These are phyloP conservation scores for Sminthurides bifidus DNA, from an alignment of 1,140 invertebrate genomes.

Conservation along the genomic window DNA sequence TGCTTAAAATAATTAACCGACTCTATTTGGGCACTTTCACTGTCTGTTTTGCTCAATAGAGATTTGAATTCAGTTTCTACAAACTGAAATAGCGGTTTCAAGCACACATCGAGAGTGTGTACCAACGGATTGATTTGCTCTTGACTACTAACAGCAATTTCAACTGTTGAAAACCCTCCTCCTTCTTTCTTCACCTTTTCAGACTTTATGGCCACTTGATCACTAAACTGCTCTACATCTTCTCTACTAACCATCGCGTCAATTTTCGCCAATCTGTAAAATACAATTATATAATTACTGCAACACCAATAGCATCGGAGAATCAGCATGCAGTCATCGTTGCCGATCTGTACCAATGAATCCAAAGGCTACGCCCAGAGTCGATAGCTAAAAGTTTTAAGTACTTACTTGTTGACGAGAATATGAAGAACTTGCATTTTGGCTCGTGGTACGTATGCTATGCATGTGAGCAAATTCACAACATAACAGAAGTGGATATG, in stretches of 20 bases:
- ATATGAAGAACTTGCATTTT: constrained; percentile 48
- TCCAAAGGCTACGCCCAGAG: background rate
- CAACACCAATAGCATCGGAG: too few species aligned
- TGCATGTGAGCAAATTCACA: constrained; percentile 49
- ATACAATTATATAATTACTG: constrained; percentile 2
- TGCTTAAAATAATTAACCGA: constrained; percentile 6
- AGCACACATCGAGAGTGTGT: constrained; percentile 30
- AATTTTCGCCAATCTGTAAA: constrained; percentile 49
- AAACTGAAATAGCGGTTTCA: constrained; percentile 14
- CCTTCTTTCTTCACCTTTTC: constrained; percentile 10
- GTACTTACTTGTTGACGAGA: constrained; percentile 51
- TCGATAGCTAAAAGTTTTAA: background rate
- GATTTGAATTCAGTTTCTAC: constrained; percentile 12
- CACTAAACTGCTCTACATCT: constrained; percentile 38
- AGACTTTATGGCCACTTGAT: constrained; percentile 16
- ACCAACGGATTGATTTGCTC: constrained; percentile 6
- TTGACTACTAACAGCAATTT: background rate
- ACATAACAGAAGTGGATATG: constrained; percentile 48
- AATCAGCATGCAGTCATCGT: too few species aligned
- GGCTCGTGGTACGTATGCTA: constrained; percentile 49
- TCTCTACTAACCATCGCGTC: constrained; percentile 52
- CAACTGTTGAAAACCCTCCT: background rate
- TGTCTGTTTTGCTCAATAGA: too few species aligned
- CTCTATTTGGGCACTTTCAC: background rate
- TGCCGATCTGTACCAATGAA: background rate